These are phyloP conservation scores for Amiota minor DNA, from an alignment of 2,888 invertebrate genomes.

Conservation along the genomic window DNA sequence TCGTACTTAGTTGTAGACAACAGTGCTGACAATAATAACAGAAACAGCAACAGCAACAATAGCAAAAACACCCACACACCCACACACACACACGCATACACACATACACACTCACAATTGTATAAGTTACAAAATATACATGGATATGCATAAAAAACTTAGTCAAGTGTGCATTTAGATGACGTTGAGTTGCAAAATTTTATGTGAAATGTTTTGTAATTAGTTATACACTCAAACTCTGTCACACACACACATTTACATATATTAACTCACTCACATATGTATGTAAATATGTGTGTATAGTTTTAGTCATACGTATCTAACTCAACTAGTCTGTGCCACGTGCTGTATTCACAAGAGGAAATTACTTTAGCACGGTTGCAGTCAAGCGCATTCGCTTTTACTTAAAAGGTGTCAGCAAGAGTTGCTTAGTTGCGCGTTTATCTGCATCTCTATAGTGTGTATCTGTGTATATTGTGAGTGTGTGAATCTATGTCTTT, in stretches of 20 bases:
- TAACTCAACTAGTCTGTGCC: background rate
- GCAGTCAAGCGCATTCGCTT: background rate
- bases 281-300: background rate
- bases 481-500: conserved; percentile 26
- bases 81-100: conserved; percentile 13
- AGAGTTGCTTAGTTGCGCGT: conserved; percentile 29
- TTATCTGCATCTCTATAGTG: conserved; percentile 1
- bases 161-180: conserved; percentile 51
- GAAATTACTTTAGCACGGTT: conserved; percentile 56
- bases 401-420: conserved; percentile 2
- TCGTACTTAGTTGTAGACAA: conserved; percentile 22
- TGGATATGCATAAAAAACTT: conserved; percentile 32
- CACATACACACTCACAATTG: conserved; percentile 30
- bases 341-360: conserved; percentile 52
- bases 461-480: conserved; percentile 25
- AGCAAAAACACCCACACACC: background rate
- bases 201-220: conserved; percentile 67
- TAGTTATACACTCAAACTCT: conserved; percentile 48
- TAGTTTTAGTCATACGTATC: too few relatives aligned
- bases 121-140: background rate
- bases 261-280: background rate
- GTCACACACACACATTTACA: background rate
- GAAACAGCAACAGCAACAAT: conserved; percentile 8
- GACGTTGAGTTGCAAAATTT: conserved; percentile 62
- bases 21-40: background rate